Conservation (phyloP, 2,888 invertebrate genomes). For the Pseudoips prasinana region DNA sequence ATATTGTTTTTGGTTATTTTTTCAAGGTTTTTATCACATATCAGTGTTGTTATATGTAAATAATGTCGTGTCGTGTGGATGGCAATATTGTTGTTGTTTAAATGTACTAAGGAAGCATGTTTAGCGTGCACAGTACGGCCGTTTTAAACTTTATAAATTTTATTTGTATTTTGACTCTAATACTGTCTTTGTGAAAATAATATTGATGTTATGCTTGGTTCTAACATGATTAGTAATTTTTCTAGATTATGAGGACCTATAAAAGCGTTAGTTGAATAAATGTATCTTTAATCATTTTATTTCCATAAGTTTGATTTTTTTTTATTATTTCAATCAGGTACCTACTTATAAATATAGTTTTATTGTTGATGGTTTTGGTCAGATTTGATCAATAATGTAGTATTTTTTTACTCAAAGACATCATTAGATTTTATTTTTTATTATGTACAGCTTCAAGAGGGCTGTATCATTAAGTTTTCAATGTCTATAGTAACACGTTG, state of each 20-base stretch:
- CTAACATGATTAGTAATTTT: too few species aligned
- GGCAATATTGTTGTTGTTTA: conserved; percentile 40
- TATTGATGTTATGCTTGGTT: too few species aligned
- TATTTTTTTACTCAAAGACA: conserved; percentile 14
- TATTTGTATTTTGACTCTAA: conserved; percentile 10
- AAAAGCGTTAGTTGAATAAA: conserved; percentile 24
- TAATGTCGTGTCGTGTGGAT: conserved; percentile 76
- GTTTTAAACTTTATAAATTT: too few species aligned
- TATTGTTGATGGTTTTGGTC: conserved; percentile 23
- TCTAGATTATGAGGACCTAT: too few species aligned
- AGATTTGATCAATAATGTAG: conserved; percentile 23
- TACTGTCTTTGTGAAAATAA: conserved; percentile 15
- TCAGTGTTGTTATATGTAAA: conserved; percentile 63
- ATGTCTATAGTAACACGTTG: conserved; percentile 53
- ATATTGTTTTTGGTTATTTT: conserved; percentile 36
- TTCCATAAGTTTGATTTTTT: conserved; percentile 19
- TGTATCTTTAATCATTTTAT: conserved; percentile 24
- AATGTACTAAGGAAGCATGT: conserved; percentile 19
- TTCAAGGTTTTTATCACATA: conserved; percentile 68
- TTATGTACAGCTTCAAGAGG: conserved; percentile 29
- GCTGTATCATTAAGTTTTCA: conserved; percentile 61
- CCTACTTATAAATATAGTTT: conserved; percentile 24
- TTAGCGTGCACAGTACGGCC: conserved; percentile 18
- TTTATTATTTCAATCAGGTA: conserved; percentile 41
- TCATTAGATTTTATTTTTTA: conserved; percentile 13